These are phyloP conservation scores for Camponotus floridanus DNA, from an alignment of 1,140 invertebrate genomes.

Conservation along the genomic window DNA sequence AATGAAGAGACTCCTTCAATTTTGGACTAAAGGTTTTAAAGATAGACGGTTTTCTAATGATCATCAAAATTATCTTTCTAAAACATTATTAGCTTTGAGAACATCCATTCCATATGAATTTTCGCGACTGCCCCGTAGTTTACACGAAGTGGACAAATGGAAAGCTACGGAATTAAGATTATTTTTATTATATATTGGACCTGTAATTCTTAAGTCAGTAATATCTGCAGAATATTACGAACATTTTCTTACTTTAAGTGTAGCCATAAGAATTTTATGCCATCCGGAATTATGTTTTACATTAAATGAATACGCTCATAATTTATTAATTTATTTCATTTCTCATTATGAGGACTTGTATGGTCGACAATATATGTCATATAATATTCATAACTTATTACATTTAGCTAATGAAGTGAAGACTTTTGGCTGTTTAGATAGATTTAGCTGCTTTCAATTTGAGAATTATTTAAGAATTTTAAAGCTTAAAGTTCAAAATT, in stretches of 20 bases:
- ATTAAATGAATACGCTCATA: neutral
- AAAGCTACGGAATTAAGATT: neutral
- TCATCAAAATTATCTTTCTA: neutral
- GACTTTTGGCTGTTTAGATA: neutral
- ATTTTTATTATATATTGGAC: constrained; percentile 7
- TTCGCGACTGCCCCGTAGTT: neutral
- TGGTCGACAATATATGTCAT: neutral
- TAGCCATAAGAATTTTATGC: constrained; percentile 10
- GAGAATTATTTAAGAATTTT: neutral
- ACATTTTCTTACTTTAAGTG: constrained; percentile 21
- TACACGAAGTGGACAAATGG: neutral
- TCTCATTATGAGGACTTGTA: neutral
- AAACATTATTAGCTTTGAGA: neutral
- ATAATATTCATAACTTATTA: neutral
- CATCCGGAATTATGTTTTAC: neutral
- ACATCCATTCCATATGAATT: constrained; percentile 8
- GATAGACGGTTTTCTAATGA: neutral
- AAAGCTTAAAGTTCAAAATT: neutral
- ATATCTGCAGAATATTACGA: neutral
- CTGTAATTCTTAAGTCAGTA: neutral
- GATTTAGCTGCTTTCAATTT: neutral
- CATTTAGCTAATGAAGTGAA: neutral
- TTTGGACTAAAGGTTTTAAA: neutral
- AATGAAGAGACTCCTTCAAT: constrained; percentile 4
- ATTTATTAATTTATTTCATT: neutral